Evolutionary conservation across 92 coral and sea anemone genomes (phyloP).

Genomic region (Actinernus sp.): DNA sequence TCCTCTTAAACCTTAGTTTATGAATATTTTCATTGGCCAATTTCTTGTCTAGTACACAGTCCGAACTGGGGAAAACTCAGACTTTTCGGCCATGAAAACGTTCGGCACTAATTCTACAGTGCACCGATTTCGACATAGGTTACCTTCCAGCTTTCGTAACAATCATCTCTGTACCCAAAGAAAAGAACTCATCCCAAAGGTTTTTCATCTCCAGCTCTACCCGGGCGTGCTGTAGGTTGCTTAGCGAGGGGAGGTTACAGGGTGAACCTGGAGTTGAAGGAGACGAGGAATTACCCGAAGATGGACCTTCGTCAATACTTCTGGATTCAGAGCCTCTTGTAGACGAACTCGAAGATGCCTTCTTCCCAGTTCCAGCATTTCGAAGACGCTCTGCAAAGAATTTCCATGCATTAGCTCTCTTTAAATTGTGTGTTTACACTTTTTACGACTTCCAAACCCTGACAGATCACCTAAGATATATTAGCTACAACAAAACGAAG

Average conservation of each 20-base stretch:
- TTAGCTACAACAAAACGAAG: too few relatives aligned
- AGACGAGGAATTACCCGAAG: conserved; percentile 11
- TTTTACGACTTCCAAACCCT: too few relatives aligned
- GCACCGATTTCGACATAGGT: too few relatives aligned
- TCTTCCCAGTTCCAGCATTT: conserved; percentile 98
- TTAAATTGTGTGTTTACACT: too few relatives aligned
- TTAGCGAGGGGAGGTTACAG: conserved; percentile 54
- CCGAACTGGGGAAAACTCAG: too few relatives aligned
- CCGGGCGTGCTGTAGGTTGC: conserved; percentile 80
- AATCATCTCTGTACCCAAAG: conserved; percentile 99
- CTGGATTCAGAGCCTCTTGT: conserved; percentile 12
- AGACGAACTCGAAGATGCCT: conserved; percentile 44
- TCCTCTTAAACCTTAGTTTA: too few relatives aligned
- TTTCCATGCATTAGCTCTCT: too few relatives aligned
- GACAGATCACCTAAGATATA: too few relatives aligned
- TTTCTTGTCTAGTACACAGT: too few relatives aligned
- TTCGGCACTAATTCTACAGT: too few relatives aligned
- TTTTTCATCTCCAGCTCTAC: conserved; percentile 98
- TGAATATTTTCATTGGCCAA: too few relatives aligned
- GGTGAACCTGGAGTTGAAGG: conserved; percentile 36
- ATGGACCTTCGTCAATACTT: conserved; percentile 21
- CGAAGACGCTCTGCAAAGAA: conserved; percentile 81
- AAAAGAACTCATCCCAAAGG: conserved; percentile 95
- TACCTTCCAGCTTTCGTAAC: conserved; percentile 99
- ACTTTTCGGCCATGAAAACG: too few relatives aligned